Percentiles rank a stretch among this genome's conserved stretches.
Evolutionary conservation across 2,888 invertebrate genomes (phyloP).

Genomic region (Cepaea hortensis): DNA sequence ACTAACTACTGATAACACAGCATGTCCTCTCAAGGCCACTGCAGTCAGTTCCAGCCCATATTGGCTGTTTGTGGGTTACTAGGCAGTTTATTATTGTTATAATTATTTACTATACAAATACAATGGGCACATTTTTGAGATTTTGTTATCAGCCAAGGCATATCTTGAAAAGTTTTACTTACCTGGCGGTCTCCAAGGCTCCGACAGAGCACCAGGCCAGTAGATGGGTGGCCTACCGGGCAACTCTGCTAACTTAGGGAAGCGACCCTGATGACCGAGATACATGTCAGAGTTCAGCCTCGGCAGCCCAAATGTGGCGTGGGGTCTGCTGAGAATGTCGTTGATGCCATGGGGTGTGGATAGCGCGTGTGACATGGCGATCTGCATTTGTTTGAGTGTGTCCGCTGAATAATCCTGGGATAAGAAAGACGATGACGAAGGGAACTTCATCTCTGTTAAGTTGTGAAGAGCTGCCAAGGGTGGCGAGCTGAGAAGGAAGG

Average conservation of each 20-base stretch:
- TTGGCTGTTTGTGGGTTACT: too few relatives aligned
- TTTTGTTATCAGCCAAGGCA: too few relatives aligned
- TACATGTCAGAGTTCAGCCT: slow-evolving; percentile 78
- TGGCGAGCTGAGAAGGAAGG: slow-evolving; percentile 82
- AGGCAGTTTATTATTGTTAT: too few relatives aligned
- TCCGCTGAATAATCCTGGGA: slow-evolving; percentile 59
- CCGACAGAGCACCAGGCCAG: slow-evolving; percentile 95
- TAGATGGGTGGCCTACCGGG: slow-evolving; percentile 81
- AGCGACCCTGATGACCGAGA: slow-evolving; percentile 79
- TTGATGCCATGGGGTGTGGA: slow-evolving; percentile 95
- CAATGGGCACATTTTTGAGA: too few relatives aligned
- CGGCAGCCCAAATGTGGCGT: slow-evolving; percentile 64
- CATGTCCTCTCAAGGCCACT: too few relatives aligned
- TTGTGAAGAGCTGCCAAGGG: slow-evolving; percentile 93
- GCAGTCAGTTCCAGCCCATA: too few relatives aligned
- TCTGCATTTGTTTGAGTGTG: slow-evolving; percentile 59
- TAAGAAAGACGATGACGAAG: slow-evolving; percentile 62
- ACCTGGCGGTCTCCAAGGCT: slow-evolving; percentile 80
- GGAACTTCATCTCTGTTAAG: slow-evolving; percentile 88
- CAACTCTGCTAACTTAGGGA: slow-evolving; percentile 75
- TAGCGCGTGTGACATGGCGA: slow-evolving; percentile 61
- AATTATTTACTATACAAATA: too few relatives aligned
- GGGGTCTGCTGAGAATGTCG: slow-evolving; percentile 91
- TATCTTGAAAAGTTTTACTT: slow-evolving; percentile 33
- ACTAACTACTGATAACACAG: too few relatives aligned